These are phyloP conservation scores for Hirtodrosophila alboralis DNA, from an alignment of 2,888 invertebrate genomes.

Conservation along the genomic window DNA sequence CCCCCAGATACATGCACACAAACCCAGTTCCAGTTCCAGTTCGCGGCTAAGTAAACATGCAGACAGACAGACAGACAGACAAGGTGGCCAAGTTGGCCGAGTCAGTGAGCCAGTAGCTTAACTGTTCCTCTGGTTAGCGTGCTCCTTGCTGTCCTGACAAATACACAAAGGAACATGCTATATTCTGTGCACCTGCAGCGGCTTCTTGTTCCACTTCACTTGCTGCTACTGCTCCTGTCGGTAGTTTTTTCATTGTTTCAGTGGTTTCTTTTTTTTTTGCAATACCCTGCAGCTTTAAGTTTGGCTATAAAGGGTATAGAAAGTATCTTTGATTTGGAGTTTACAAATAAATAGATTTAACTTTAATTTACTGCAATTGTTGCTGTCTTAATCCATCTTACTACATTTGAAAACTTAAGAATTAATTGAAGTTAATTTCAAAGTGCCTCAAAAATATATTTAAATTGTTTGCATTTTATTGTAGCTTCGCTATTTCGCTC, in stretches of 20 bases:
- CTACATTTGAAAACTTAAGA: too few species aligned
- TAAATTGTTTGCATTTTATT: too few species aligned
- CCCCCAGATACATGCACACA: slow-evolving; percentile 11
- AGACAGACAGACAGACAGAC: slow-evolving; percentile 22
- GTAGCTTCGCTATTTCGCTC: too few species aligned
- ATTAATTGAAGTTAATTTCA: too few species aligned
- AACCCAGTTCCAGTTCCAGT: slow-evolving; percentile 31
- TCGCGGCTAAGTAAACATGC: slow-evolving; percentile 56
- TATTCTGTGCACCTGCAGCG: slow-evolving; percentile 12
- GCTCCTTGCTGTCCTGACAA: slow-evolving; percentile 50
- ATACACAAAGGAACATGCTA: slow-evolving; percentile 45
- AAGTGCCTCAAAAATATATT: too few species aligned
- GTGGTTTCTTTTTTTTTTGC: not conserved
- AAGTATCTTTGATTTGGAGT: too few species aligned
- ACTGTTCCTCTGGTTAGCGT: slow-evolving; percentile 33
- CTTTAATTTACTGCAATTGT: too few species aligned
- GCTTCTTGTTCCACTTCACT: slow-evolving; percentile 2
- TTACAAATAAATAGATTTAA: too few species aligned
- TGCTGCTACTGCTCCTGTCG: not conserved
- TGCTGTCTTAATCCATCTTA: too few species aligned
- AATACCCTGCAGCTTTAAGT: too few species aligned
- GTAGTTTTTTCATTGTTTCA: slow-evolving; percentile 3
- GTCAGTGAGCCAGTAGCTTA: slow-evolving; percentile 32
- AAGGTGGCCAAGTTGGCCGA: too few species aligned
- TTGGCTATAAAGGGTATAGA: too few species aligned